Base-by-base conservation (phyloP, 2,888 invertebrate species). In the Pheosia tremula region DNA sequence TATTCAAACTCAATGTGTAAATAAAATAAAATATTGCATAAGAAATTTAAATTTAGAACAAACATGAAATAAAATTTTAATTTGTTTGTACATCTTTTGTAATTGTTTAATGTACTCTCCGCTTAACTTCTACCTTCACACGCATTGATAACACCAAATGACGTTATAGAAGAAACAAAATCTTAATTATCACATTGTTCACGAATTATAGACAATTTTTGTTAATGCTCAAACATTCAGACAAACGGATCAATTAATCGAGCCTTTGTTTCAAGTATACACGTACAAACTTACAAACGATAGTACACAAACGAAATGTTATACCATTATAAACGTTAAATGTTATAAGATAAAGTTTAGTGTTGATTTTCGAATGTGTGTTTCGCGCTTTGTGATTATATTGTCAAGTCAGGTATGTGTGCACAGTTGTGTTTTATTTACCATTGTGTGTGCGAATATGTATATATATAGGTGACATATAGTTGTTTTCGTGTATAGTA, bases 401-500 rank as follows among this genome's bases (percentile, higher is more conserved):
- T 82, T 79, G 69, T 69, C 63, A 66, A 75, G 72, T 67, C 50
- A 69, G 59, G 50, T 50, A 52, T 82, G 63, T 90, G 87, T 86
- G 69, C 10, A 74, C 90, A 92, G 83, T 64, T 91, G 91, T 60
- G n/a, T 50, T 67, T 67, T 76, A 76, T 79, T 77, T 78, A 54
- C 69, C 66, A 60, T 73, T 67, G 80, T 86, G 1, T 81, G 82
- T 81, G 57, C 63, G 11, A 65, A 67, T 75, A 75, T 82, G 85
- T 92, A 92, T 93, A 92, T 80, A 92, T 89, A 90, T 77, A 67
- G 68, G 81, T 72, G 47, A 49, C 10, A 54, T 64, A 62, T 56
- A 39, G 59, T 56, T 11, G 68, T 58, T 64, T 67, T 78, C 72
- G 86, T 90, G 91, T 92, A 91, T 91, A 91, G 81, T 89, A 84